These are phyloP conservation scores for Amyelois transitella DNA, from an alignment of 1,140 invertebrate species.

Conservation along the genomic window DNA sequence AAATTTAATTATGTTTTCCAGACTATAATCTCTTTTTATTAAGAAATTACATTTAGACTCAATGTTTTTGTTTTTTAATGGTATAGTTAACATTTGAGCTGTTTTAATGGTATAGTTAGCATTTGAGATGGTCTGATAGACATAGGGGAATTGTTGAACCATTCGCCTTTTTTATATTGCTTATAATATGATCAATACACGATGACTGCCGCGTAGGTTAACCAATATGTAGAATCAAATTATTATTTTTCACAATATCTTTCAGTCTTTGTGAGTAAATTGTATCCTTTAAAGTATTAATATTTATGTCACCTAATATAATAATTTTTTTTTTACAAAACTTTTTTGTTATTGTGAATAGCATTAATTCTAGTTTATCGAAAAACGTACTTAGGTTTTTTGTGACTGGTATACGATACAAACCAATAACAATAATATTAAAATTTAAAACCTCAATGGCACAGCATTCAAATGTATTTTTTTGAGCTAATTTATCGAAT, in stretches of 20 bases:
- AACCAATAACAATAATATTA: slow-evolving; percentile 3
- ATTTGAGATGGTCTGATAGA: slow-evolving; percentile 16
- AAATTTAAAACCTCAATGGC: background rate
- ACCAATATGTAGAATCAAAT: slow-evolving; percentile 15
- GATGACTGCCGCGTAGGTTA: slow-evolving; percentile 10
- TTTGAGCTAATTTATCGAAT: background rate
- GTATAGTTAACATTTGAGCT: slow-evolving; percentile 4
- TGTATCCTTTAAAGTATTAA: slow-evolving; percentile 7
- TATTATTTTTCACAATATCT: slow-evolving; percentile 8
- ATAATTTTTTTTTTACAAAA: background rate
- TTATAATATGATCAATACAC: slow-evolving; percentile 20
- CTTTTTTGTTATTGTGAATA: background rate
- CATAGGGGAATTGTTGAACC: slow-evolving; percentile 2
- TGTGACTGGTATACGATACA: slow-evolving; percentile 2
- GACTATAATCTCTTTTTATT: slow-evolving; percentile 10
- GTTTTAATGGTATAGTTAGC: slow-evolving; percentile 7
- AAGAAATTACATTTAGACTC: background rate
- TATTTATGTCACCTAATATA: slow-evolving; percentile 14
- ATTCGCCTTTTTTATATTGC: slow-evolving; percentile 7
- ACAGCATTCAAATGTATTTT: slow-evolving; percentile 8
- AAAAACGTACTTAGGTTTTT: background rate
- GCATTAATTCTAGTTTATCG: background rate
- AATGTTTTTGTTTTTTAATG: background rate
- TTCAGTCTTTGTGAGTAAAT: background rate
- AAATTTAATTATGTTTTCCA: slow-evolving; percentile 15